Evolutionary conservation across 2,888 invertebrate species (phyloP).

Genomic region (Trachelus tabidus): DNA sequence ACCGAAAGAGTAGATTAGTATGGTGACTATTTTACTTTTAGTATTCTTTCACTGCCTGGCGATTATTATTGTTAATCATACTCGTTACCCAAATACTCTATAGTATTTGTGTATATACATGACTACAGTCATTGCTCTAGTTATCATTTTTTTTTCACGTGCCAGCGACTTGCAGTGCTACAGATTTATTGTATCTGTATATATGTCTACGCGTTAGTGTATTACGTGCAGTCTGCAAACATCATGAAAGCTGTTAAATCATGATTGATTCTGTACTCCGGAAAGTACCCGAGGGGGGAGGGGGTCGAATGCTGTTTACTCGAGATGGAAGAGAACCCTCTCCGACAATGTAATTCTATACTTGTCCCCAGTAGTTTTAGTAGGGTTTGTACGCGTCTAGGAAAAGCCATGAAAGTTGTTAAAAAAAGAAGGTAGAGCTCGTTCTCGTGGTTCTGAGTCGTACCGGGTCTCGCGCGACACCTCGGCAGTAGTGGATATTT

Average conservation of each 20-base stretch:
- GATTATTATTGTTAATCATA: not conserved
- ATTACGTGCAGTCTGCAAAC: slow-evolving; percentile 15
- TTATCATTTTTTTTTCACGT: not conserved
- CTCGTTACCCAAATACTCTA: not conserved
- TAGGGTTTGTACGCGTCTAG: not conserved
- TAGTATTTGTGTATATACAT: too few species aligned
- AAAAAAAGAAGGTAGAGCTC: not conserved
- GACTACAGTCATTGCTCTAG: not conserved
- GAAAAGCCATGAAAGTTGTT: not conserved
- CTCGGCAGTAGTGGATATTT: not conserved
- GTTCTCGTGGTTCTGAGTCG: not conserved
- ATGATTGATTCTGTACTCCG: slow-evolving; percentile 33
- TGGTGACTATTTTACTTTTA: not conserved
- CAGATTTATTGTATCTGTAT: slow-evolving; percentile 40
- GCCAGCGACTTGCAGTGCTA: not conserved
- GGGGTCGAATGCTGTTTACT: slow-evolving; percentile 33
- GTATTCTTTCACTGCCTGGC: not conserved
- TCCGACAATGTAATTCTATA: slow-evolving; percentile 38
- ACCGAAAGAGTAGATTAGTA: not conserved
- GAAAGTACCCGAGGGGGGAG: slow-evolving; percentile 17
- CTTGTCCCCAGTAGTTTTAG: slow-evolving; percentile 5
- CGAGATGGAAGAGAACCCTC: slow-evolving; percentile 29
- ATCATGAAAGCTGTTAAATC: slow-evolving; percentile 25
- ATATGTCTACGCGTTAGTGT: slow-evolving; percentile 63
- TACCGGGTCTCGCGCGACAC: not conserved